Evolutionary conservation across 2,113 vertebrate species (phyloP), one percentile per base, ranked within the genome.

Genomic region (Gila orcuttii): DNA sequence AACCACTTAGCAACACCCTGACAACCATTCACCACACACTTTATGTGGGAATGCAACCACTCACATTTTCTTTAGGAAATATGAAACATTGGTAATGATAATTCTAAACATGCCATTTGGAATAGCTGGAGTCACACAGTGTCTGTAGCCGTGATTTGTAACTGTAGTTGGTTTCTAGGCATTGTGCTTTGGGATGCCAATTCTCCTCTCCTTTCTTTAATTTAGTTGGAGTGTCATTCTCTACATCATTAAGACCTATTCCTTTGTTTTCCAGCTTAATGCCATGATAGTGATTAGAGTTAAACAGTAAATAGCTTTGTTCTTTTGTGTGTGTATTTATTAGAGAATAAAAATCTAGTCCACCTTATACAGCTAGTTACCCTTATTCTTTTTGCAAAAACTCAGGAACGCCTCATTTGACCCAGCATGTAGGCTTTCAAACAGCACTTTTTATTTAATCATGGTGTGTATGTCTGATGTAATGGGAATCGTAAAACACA

Each of bases 401-500:
- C 28, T 31, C 71, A 66, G 28, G 62, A 59, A 80, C 4, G 12
- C 17, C 12, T 76, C 0, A 76, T 28, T 8, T 75, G 45, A 17
- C 47, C 71, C 7, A 47, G 42, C n/a, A 47, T 75, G 42, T 12
- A 47, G 73, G 45, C 45, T 52, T 76, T 68, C 31, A 68, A 68
- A 31, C 64, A 33, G 64, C 64, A 68, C 17, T 28, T 33, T 33
- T 33, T 66, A 66, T 8, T 68, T 28, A 19, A 15, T 68, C 0
- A 33, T 68, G 13, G 0, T 68, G 64, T 33, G 64, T 68, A 47
- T 47, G 28, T 19, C 6, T 17, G 64, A 50, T 52, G 45, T 52
- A 28, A 50, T 50, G 73, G n/a, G 12, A 76, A 52, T 31, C 45
- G 25, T 25, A 76, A 86, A 75, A 23, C 47, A 78, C 69, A 15